Conservation (phyloP, 2,888 invertebrate species). For the Cepaea hortensis region DNA sequence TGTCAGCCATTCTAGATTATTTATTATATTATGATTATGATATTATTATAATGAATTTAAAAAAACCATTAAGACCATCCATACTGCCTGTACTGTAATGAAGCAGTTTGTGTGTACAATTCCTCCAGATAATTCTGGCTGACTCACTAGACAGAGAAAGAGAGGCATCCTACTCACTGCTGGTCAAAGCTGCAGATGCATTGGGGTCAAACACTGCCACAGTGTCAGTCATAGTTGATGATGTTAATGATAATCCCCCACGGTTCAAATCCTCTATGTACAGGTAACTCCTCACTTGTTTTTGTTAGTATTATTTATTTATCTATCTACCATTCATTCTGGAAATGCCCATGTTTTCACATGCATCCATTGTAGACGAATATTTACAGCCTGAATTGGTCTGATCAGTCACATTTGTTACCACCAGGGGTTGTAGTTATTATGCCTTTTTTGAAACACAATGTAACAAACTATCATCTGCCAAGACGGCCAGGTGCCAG, state of each 20-base stretch:
- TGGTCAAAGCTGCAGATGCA: conserved; percentile 62
- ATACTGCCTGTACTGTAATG: no score
- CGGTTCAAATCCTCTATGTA: conserved; percentile 56
- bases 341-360: not conserved
- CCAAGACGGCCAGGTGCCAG: not conserved
- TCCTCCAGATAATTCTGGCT: conserved; percentile 51
- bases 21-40: no score
- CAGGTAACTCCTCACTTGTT: conserved; percentile 47
- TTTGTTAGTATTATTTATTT: not conserved
- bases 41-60: no score
- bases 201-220: conserved; percentile 56
- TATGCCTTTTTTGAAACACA: no score
- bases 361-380: no score
- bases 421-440: no score
- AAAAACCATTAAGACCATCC: no score
- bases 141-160: conserved; percentile 60
- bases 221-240: conserved; percentile 63
- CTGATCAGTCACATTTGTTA: no score
- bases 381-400: no score
- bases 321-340: not conserved
- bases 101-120: not conserved
- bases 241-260: conserved; percentile 70
- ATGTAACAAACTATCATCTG: no score
- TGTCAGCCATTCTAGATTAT: no score
- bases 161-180: conserved; percentile 50